Percentiles rank a stretch among this genome's conserved stretches.
phyloP scores from a whole-genome alignment of 2,797 vertebrate species.

The Acanthiza pusilla region DNA sequence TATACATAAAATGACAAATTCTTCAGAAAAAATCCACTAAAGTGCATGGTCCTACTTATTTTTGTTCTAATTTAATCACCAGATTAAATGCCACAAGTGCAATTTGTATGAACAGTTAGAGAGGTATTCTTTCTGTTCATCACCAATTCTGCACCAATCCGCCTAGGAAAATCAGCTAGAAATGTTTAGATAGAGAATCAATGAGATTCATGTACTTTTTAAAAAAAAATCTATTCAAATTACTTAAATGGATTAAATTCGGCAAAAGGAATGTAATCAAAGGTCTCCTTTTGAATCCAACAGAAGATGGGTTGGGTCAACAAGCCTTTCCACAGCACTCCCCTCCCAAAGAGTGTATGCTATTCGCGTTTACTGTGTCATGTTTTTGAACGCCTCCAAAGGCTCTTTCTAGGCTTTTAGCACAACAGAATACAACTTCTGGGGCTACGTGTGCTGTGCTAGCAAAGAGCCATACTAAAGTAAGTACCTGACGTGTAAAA shows the following conservation, averaged over 20 bases:
- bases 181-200: not conserved
- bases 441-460: not conserved
- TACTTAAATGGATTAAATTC: not conserved
- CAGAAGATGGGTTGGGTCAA: not conserved
- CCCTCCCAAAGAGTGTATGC: not conserved
- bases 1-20: not conserved
- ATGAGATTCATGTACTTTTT: too few relatives aligned
- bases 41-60: not conserved
- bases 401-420: not conserved
- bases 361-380: not conserved
- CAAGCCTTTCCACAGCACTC: not conserved
- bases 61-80: not conserved
- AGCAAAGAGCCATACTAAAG: not conserved
- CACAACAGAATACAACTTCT: not conserved
- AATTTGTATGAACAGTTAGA: not conserved
- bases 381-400: not conserved
- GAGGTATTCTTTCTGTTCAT: not conserved
- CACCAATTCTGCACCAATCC: not conserved
- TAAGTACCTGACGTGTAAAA: not conserved
- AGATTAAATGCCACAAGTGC: not conserved
- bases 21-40: not conserved
- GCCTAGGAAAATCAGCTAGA: not conserved
- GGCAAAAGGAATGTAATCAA: not conserved
- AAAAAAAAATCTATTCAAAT: not conserved
- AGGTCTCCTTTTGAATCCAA: not conserved